Base-by-base conservation (phyloP, 2,113 vertebrate species). In the Cinclus cinclus region DNA sequence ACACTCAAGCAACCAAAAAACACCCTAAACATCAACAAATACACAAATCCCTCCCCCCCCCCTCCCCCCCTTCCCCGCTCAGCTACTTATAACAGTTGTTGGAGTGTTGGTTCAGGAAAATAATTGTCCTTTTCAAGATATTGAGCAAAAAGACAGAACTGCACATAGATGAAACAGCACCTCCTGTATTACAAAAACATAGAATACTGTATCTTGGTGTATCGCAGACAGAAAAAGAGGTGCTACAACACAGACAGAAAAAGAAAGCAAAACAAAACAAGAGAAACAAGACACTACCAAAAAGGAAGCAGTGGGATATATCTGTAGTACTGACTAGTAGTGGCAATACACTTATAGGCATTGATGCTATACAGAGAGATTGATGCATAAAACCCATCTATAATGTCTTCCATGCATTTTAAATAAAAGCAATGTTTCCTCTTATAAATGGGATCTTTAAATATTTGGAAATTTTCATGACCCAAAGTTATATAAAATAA, bases 41-140 rank as follows among this genome's bases (percentile, higher is more conserved):
- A 10, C 8, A 58, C 10, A 0, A 24, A 20, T 28, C 15, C 3
- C 16, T 15, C 10, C 8, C 11, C 12, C 8, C 4, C 8, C 16
- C 4, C 31, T 2, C 11, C 15, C 5, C 8, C 19, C 11, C 22
- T 21, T 2, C 5, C 21, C n/a, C 1, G 0, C 44, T 31, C 25
- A 67, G 1, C 58, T 23, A 35, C 35, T 74, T 35, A 42, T 20
- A 78, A 9, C 9, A n/a, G 15, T 53, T 84, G 24, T 21, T 92
- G 13, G 28, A 94, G 10, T 50, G 15, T 15, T 81, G 15, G 27
- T 82, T 95, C 53, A 30, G 63, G 65, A 89, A 94, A 94, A 87
- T 85, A 92, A 92, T 58, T 92, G 35, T 49, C 20, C 55, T 89
- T 89, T 94, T 76, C 58, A 76, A 92, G 67, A 46, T 65, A 9